Evolutionary conservation across 1,140 invertebrate species (phyloP).

Genomic region (Trachymyrmex septentrionalis): DNA sequence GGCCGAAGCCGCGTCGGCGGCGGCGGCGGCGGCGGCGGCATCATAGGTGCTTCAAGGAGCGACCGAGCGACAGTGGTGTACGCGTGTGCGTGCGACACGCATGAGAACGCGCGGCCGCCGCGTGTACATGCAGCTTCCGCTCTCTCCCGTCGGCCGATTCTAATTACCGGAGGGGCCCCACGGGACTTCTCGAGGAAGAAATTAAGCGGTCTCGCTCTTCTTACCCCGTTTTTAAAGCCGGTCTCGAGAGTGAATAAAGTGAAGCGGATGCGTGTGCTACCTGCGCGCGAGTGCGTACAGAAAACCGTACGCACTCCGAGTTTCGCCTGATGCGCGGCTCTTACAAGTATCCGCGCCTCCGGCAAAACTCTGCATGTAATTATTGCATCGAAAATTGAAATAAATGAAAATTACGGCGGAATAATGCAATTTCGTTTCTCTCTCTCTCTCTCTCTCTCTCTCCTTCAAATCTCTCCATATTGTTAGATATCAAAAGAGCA

Average conservation of each 20-base stretch:
- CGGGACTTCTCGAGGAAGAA: slow-evolving; percentile 64
- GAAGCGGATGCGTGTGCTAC: slow-evolving; percentile 53
- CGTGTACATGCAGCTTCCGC: slow-evolving; percentile 70
- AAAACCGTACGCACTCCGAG: slow-evolving; percentile 45
- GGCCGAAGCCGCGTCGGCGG: slow-evolving; percentile 1
- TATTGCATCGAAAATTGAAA: background rate
- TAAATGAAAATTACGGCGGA: background rate
- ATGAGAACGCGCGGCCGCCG: slow-evolving; percentile 70
- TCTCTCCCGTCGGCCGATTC: slow-evolving; percentile 68
- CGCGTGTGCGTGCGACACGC: slow-evolving; percentile 70
- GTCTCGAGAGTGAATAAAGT: slow-evolving; percentile 63
- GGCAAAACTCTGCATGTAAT: background rate
- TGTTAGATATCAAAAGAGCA: no score
- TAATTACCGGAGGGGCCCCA: slow-evolving; percentile 65
- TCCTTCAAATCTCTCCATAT: background rate
- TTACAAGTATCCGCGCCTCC: background rate
- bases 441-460: background rate
- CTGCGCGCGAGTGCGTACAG: slow-evolving; percentile 37
- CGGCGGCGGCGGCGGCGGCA: background rate
- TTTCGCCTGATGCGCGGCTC: background rate
- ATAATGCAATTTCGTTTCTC: background rate
- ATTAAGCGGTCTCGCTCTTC: slow-evolving; percentile 72
- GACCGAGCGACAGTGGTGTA: background rate
- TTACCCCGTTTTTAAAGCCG: slow-evolving; percentile 61
- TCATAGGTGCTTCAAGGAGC: slow-evolving; percentile 42